Evolutionary conservation across 2,888 invertebrate genomes (phyloP).

Genomic region (Chromoteleia sp.): DNA sequence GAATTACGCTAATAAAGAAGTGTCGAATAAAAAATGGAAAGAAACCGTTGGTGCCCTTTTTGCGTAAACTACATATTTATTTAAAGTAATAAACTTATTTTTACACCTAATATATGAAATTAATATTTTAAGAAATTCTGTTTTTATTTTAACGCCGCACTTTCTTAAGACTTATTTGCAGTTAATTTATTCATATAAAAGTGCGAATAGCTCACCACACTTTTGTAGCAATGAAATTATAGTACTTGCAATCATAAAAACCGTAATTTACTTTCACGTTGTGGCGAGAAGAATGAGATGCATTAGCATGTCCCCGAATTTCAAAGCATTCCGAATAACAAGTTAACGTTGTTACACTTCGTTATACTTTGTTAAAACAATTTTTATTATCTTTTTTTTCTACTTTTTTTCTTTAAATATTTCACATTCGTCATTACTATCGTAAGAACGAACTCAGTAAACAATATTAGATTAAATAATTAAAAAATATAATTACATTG

Average conservation of each 20-base stretch:
- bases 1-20: too few relatives aligned
- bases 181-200: conserved; percentile 27
- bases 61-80: too few relatives aligned
- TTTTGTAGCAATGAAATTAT: conserved; percentile 38
- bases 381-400: background rate
- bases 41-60: too few relatives aligned
- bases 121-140: too few relatives aligned
- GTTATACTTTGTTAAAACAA: conserved; percentile 2
- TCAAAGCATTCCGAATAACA: conserved; percentile 11
- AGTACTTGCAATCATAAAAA: conserved; percentile 52
- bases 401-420: background rate
- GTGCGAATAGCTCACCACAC: background rate
- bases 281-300: conserved; percentile 31
- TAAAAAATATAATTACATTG: too few relatives aligned
- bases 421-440: background rate
- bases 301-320: conserved; percentile 33
- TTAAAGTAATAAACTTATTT: too few relatives aligned
- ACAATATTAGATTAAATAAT: too few relatives aligned
- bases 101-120: too few relatives aligned
- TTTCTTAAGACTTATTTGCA: conserved; percentile 14
- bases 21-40: too few relatives aligned
- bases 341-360: conserved; percentile 21
- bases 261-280: conserved; percentile 64
- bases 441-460: too few relatives aligned
- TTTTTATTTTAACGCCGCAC: background rate